Evolutionary conservation across 2,888 invertebrate species (phyloP).

Genomic region (Amphimallon solstitiale): DNA sequence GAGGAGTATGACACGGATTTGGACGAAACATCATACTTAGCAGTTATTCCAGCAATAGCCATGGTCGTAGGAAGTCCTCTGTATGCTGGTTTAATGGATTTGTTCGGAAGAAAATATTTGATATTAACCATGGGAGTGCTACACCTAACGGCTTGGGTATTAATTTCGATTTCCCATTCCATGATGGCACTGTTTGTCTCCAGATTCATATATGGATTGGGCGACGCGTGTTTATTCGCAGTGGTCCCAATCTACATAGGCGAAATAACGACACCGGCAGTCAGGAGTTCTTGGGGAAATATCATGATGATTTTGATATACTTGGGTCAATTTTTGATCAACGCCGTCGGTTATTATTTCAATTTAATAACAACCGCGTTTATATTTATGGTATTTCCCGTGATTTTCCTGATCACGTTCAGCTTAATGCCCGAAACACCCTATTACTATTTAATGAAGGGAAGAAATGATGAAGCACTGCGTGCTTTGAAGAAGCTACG

Average conservation of each 20-base stretch:
- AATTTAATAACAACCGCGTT: slow-evolving; percentile 65
- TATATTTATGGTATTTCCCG: slow-evolving; percentile 68
- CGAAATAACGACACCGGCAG: slow-evolving; percentile 53
- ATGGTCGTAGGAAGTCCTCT: slow-evolving; percentile 48
- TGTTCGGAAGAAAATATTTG: slow-evolving; percentile 52
- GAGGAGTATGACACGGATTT: slow-evolving; percentile 49
- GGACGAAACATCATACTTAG: slow-evolving; percentile 55
- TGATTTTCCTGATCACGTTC: slow-evolving; percentile 67
- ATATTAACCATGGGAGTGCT: slow-evolving; percentile 51
- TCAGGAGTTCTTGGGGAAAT: slow-evolving; percentile 56
- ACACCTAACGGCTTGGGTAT: slow-evolving; percentile 49
- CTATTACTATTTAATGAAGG: slow-evolving; percentile 52
- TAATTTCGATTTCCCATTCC: slow-evolving; percentile 48
- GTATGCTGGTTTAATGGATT: slow-evolving; percentile 49
- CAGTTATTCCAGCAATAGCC: slow-evolving; percentile 52
- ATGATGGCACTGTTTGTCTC: slow-evolving; percentile 52
- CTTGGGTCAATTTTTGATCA: slow-evolving; percentile 52
- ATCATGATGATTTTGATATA: slow-evolving; percentile 48
- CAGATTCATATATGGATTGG: slow-evolving; percentile 52
- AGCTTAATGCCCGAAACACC: slow-evolving; percentile 71
- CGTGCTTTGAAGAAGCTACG: slow-evolving; percentile 46
- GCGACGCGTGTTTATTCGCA: slow-evolving; percentile 50
- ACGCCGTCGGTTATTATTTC: slow-evolving; percentile 69
- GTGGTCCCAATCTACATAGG: slow-evolving; percentile 53
- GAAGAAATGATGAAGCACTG: slow-evolving; percentile 48